phyloP scores from a whole-genome alignment of 2,797 vertebrate species.

The Danio kyathit region DNA sequence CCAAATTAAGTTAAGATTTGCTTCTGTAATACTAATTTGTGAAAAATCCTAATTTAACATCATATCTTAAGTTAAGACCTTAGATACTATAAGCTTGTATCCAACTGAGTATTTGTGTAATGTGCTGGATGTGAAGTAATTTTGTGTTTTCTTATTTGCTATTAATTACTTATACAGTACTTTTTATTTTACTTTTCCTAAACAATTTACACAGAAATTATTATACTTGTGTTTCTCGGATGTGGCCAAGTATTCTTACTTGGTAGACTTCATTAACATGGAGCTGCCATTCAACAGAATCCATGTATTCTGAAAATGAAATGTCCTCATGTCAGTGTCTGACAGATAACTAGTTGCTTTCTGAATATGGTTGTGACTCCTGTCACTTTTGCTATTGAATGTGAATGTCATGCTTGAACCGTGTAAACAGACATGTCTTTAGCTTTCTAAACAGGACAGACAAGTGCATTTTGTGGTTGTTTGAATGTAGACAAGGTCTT shows the following conservation, averaged over 20 bases:
- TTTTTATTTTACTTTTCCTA: no score
- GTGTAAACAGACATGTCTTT: slow-evolving; percentile 30
- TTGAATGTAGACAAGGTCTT: slow-evolving; percentile 16
- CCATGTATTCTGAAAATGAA: not conserved
- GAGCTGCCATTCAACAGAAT: not conserved
- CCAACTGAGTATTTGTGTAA: no score
- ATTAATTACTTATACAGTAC: no score
- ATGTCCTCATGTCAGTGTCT: slow-evolving; percentile 4
- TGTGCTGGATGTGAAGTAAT: no score
- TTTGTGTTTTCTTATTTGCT: no score
- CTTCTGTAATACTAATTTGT: no score
- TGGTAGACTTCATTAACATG: not conserved
- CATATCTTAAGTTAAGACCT: no score
- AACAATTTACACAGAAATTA: not conserved
- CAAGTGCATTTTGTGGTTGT: slow-evolving; percentile 17
- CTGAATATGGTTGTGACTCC: not conserved
- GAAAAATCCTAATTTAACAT: no score
- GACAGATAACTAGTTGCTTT: slow-evolving; percentile 13
- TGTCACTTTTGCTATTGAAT: slow-evolving; percentile 12
- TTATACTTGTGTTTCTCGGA: not conserved
- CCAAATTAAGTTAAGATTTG: no score
- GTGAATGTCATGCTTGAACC: not conserved
- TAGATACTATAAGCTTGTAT: no score
- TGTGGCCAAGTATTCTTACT: not conserved
- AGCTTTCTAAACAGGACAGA: slow-evolving; percentile 19